A percentile compares a stretch with the other conserved stretches of the same genome.
These are phyloP conservation scores for Xestoiulus laeticollis DNA, from an alignment of 2,888 invertebrate species.

Conservation along the genomic window DNA sequence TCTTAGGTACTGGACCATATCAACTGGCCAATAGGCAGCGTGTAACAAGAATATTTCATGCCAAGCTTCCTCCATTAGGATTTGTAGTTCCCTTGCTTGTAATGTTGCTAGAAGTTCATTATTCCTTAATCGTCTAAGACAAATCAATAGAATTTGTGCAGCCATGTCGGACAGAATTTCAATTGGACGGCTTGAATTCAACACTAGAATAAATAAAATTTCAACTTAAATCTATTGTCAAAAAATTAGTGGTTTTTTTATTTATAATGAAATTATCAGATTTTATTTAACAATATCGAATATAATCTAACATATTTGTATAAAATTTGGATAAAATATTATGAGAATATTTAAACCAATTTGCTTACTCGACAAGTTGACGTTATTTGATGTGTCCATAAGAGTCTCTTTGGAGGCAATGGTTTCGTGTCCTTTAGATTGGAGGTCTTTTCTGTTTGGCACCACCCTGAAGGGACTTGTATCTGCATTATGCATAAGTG, in stretches of 20 bases:
- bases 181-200: constrained; percentile 4
- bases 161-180: constrained; percentile 50
- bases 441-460: constrained; percentile 7
- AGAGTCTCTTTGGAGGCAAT: not conserved
- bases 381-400: not conserved
- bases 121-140: constrained; percentile 59
- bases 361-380: constrained; percentile 2
- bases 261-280: too few species aligned
- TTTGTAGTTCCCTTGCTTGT: constrained; percentile 59
- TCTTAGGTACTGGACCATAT: constrained; percentile 56
- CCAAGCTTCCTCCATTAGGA: constrained; percentile 61
- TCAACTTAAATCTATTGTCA: too few species aligned
- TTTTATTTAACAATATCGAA: too few species aligned
- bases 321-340: not conserved
- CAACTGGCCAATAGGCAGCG: constrained; percentile 62
- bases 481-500: constrained; percentile 46
- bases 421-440: not conserved
- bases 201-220: not conserved
- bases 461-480: constrained; percentile 52
- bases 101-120: constrained; percentile 60
- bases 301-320: not conserved
- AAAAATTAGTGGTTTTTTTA: too few species aligned
- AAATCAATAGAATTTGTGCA: constrained; percentile 58
- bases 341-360: not conserved
- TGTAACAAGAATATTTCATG: constrained; percentile 61